These are phyloP conservation scores for Calliopsis andreniformis DNA, from an alignment of 1,140 invertebrate species.

Conservation along the genomic window DNA sequence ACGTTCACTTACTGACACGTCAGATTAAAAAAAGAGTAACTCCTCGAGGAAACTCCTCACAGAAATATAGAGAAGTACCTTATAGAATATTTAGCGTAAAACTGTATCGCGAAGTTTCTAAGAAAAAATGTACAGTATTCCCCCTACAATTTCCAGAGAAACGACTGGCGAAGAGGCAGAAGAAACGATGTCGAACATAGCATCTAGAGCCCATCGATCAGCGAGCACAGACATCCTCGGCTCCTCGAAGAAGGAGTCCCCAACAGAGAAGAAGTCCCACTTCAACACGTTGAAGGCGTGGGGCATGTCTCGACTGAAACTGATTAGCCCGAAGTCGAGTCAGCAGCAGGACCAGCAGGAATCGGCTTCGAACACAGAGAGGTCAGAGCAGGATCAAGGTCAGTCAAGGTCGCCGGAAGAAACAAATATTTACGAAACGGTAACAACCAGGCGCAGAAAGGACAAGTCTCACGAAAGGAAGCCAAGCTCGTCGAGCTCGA, in stretches of 20 bases:
- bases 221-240: slow-evolving; percentile 82
- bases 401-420: slow-evolving; percentile 81
- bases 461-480: slow-evolving; percentile 87
- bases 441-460: slow-evolving; percentile 82
- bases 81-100: no score
- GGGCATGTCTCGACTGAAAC: slow-evolving; percentile 88
- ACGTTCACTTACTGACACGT: no score
- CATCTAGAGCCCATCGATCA: slow-evolving; percentile 85
- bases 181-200: slow-evolving; percentile 78
- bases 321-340: slow-evolving; percentile 85
- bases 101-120: no score
- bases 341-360: slow-evolving; percentile 75
- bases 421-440: slow-evolving; percentile 85
- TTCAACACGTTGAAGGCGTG: slow-evolving; percentile 91
- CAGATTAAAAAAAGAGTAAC: no score
- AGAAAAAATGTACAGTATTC: no score
- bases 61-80: no score
- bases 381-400: slow-evolving; percentile 64
- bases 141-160: slow-evolving; percentile 78
- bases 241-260: slow-evolving; percentile 82
- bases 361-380: slow-evolving; percentile 76
- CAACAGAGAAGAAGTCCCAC: slow-evolving; percentile 87
- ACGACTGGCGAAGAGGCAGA: slow-evolving; percentile 83
- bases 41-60: no score
- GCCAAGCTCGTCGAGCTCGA: slow-evolving; percentile 87